Percentiles rank a stretch among this genome's conserved stretches.
Evolutionary conservation across 2,888 invertebrate genomes (phyloP).

Genomic region (Agriopis aurantiaria): DNA sequence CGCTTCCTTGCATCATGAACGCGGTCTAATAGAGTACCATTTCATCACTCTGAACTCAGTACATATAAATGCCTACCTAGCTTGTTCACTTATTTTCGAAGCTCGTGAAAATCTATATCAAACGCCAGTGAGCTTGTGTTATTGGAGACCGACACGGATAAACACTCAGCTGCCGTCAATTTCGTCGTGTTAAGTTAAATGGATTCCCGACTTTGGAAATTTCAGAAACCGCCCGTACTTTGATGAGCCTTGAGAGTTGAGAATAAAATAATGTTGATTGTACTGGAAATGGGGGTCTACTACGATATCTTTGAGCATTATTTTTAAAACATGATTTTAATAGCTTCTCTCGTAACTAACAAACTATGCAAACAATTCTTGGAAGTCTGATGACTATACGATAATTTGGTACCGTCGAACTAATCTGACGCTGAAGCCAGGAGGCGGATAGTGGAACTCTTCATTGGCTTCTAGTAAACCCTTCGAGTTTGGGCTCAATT

Average conservation of each 20-base stretch:
- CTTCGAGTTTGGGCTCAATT: too few species aligned
- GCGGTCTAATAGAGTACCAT: too few species aligned
- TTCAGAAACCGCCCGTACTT: constrained; percentile 4
- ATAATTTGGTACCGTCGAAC: too few species aligned
- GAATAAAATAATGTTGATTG: constrained; percentile 12
- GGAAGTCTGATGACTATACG: too few species aligned
- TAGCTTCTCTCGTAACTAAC: too few species aligned
- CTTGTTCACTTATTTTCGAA: constrained; percentile 5
- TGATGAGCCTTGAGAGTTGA: constrained; percentile 10
- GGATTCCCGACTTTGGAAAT: constrained; percentile 30
- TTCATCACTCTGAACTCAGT: too few species aligned
- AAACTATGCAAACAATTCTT: too few species aligned
- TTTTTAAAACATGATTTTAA: neutral
- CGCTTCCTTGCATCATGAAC: too few species aligned
- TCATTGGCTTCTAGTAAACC: too few species aligned
- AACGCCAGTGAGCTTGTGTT: constrained; percentile 33
- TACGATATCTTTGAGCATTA: neutral
- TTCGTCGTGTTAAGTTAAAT: constrained; percentile 34
- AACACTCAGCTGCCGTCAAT: constrained; percentile 44
- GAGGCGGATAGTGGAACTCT: too few species aligned
- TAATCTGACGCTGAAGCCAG: too few species aligned
- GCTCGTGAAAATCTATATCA: constrained; percentile 9
- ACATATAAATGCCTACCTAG: neutral
- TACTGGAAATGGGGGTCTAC: neutral
- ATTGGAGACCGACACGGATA: constrained; percentile 45